Evolutionary conservation across 2,888 invertebrate species (phyloP).

Genomic region (Saturnia japonica): DNA sequence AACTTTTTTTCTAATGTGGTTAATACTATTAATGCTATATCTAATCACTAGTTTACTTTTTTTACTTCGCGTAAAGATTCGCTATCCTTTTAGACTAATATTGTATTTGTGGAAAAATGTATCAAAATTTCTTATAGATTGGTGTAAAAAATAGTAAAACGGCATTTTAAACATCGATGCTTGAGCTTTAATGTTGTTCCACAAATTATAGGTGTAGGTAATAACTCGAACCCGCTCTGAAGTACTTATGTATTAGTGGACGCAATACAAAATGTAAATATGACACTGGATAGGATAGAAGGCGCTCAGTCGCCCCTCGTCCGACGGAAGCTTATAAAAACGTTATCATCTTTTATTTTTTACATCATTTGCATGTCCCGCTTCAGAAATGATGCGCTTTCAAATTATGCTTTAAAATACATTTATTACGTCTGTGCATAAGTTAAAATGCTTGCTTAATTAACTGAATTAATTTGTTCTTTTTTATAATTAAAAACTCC

Average conservation of each 20-base stretch:
- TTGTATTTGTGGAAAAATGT: no score
- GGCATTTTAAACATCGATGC: not conserved
- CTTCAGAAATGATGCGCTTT: constrained; percentile 75
- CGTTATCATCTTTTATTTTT: constrained; percentile 77
- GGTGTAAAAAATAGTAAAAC: no score
- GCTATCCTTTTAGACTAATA: no score
- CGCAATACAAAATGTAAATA: not conserved
- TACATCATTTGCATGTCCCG: constrained; percentile 78
- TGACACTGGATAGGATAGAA: not conserved
- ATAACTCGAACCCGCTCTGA: not conserved
- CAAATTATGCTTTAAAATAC: constrained; percentile 70
- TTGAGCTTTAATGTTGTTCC: not conserved
- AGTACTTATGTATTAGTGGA: no score
- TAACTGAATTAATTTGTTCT: constrained; percentile 35
- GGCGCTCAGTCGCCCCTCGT: constrained; percentile 37
- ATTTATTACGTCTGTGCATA: constrained; percentile 67
- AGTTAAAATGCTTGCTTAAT: constrained; percentile 46
- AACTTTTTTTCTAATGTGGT: not conserved
- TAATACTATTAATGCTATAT: not conserved
- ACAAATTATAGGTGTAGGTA: not conserved
- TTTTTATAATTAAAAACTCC: constrained; percentile 20
- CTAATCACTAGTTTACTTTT: no score
- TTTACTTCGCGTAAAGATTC: no score
- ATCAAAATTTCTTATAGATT: no score
- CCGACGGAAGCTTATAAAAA: constrained; percentile 74